phyloP scores from a whole-genome alignment of 2,888 invertebrate genomes.

The Petrolisthes cinctipes region DNA sequence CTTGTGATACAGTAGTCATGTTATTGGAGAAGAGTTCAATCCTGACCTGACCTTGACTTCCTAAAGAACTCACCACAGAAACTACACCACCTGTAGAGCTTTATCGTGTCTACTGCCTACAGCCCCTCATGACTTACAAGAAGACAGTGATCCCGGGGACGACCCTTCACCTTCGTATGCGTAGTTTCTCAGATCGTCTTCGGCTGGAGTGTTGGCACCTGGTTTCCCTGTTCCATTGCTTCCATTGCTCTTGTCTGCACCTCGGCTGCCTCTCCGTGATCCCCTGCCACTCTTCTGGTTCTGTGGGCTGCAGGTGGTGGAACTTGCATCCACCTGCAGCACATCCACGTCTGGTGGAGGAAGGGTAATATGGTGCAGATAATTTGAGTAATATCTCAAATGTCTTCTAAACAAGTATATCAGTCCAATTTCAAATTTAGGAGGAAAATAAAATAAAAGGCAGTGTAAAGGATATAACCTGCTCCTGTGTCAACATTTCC shows the following conservation, averaged over 20 bases:
- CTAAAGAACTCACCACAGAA: no score
- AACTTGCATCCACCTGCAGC: conserved; percentile 38
- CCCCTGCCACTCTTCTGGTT: background rate
- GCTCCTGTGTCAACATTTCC: no score
- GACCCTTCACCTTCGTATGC: conserved; percentile 98
- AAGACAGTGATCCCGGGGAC: conserved; percentile 91
- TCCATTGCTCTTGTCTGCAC: background rate
- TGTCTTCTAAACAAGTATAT: no score
- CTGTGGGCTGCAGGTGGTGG: conserved; percentile 28
- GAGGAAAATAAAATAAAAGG: no score
- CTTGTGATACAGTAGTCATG: no score
- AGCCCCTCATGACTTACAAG: conserved; percentile 72
- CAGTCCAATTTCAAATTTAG: no score
- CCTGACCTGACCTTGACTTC: no score
- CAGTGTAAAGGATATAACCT: no score
- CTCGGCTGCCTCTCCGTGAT: conserved; percentile 13
- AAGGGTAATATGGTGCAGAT: background rate
- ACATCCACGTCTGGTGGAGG: conserved; percentile 42
- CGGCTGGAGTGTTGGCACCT: conserved; percentile 73
- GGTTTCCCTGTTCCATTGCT: background rate
- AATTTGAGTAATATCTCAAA: no score
- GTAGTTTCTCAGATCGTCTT: conserved; percentile 97
- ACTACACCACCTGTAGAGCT: no score
- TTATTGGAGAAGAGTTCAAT: no score
- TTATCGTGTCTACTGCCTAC: background rate